Base-by-base conservation (phyloP, 1,140 invertebrate genomes). In the Bombus sylvicola region DNA sequence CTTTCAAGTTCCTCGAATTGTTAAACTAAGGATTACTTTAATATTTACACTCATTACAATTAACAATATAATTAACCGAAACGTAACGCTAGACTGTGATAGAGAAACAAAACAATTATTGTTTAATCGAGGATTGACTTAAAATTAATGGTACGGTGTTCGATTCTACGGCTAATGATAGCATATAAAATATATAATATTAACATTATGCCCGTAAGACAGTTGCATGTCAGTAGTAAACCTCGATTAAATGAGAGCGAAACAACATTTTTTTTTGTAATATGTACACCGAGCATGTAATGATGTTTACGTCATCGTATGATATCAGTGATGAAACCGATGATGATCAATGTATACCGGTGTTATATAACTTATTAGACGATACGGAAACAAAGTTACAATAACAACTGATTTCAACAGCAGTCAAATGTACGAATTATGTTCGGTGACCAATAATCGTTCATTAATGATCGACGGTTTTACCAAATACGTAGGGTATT, bases 21-120 rank as follows among this genome's bases (percentile, higher is more conserved):
- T 78, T 79, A 69, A 84, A 84, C 68, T 62, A 59, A 84, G 62
- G n/a, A 72, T 62, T n/a, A 72, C 47, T 62, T 34, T 71, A 79
- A 72, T 84, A 84, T 79, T 84, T 84, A 84, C 83, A 84, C 66
- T 68, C 66, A 41, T 39, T 79, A 84, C 37, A 71, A 84, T 84
- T 59, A 79, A 79, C 74, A 31, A 83, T 83, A 83, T 28, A 75
- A 74, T 82, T 74, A 39, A 74, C 25, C 57, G 81, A 74, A 41
- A 82, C 43, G 34, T 66, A 83, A 28, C 28, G 15, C 18, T 83
- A 69, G 37, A 78, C 28, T 68, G 77, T 12, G 66, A 69, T 25
- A 57, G 31, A 47, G 28, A 85, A 85, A 85, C 68, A 62, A 37
- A 80, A 80, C 77, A 71, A 79, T 71, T 25, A 41, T 57, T 25